Conservation (phyloP, 2,113 vertebrate genomes). For the Pavo muticus region DNA sequence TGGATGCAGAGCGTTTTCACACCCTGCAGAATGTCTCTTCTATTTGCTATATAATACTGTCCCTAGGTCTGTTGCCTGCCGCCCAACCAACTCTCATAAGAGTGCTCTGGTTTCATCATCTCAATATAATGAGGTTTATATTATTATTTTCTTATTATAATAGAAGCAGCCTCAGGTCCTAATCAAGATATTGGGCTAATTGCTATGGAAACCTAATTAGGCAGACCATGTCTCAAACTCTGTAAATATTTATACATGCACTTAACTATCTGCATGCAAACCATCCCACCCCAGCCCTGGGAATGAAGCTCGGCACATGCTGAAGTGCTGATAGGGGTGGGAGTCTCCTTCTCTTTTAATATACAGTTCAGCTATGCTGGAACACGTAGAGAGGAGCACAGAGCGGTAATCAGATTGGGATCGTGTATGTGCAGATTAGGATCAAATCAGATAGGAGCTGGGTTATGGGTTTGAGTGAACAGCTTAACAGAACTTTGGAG, state of each 20-base stretch:
- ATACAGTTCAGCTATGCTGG: neutral
- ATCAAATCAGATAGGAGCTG: constrained; percentile 1
- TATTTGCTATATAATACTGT: neutral
- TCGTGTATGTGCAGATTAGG: neutral
- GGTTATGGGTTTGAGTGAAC: neutral
- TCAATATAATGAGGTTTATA: constrained; percentile 51
- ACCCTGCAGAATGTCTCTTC: neutral
- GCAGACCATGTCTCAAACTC: constrained; percentile 43
- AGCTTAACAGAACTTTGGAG: neutral
- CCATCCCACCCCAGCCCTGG: constrained; percentile 30
- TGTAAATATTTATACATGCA: constrained; percentile 66
- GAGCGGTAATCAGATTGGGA: constrained; percentile 11
- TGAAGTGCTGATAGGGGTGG: constrained; percentile 14
- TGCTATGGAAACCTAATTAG: constrained; percentile 70
- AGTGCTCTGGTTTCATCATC: constrained; percentile 57
- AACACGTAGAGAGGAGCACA: neutral
- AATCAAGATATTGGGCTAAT: constrained; percentile 69
- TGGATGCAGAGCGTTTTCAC: neutral
- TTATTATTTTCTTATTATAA: constrained; percentile 55
- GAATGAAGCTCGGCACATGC: constrained; percentile 22
- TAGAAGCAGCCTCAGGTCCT: constrained; percentile 60
- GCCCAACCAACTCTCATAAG: constrained; percentile 34
- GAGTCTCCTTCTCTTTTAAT: neutral
- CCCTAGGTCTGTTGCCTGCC: neutral
- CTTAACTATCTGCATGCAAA: constrained; percentile 23